These are phyloP conservation scores for Adelphocoris suturalis DNA, from an alignment of 2,888 invertebrate species.

Conservation along the genomic window DNA sequence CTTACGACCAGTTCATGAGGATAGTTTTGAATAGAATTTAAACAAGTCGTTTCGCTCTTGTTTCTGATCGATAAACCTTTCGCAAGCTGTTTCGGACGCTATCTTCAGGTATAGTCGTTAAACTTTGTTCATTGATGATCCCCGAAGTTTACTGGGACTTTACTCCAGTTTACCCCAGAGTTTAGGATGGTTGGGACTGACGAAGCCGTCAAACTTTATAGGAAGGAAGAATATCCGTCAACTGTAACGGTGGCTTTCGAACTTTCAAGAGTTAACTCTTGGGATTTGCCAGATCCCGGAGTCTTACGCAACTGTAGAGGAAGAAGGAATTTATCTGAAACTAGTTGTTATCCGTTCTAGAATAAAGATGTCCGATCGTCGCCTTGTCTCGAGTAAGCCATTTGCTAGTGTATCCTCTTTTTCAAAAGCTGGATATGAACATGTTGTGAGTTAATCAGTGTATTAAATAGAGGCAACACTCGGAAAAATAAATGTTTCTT, in stretches of 20 bases:
- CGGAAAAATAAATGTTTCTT: too few relatives aligned
- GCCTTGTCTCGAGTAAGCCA: too few relatives aligned
- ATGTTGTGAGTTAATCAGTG: too few relatives aligned
- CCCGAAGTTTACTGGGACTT: not conserved
- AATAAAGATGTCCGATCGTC: too few relatives aligned
- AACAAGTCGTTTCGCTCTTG: not conserved
- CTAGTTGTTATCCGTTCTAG: not conserved
- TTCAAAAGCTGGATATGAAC: too few relatives aligned
- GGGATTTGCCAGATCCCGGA: not conserved
- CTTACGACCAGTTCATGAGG: too few relatives aligned
- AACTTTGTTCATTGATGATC: conserved; percentile 12
- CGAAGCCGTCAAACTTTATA: conserved; percentile 32
- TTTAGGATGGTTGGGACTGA: not conserved
- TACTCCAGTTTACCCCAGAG: not conserved
- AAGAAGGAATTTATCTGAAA: conserved; percentile 1
- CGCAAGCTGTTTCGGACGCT: not conserved
- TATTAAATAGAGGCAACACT: too few relatives aligned
- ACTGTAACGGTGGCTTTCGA: conserved; percentile 25
- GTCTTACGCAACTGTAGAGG: not conserved
- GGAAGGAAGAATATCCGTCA: conserved; percentile 19
- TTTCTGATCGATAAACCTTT: not conserved
- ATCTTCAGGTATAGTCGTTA: conserved; percentile 14
- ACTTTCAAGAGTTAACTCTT: conserved; percentile 30
- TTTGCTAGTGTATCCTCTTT: too few relatives aligned
- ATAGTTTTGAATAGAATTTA: not conserved